phyloP scores from a whole-genome alignment of 2,888 invertebrate genomes.

The Tenthredo amoena region DNA sequence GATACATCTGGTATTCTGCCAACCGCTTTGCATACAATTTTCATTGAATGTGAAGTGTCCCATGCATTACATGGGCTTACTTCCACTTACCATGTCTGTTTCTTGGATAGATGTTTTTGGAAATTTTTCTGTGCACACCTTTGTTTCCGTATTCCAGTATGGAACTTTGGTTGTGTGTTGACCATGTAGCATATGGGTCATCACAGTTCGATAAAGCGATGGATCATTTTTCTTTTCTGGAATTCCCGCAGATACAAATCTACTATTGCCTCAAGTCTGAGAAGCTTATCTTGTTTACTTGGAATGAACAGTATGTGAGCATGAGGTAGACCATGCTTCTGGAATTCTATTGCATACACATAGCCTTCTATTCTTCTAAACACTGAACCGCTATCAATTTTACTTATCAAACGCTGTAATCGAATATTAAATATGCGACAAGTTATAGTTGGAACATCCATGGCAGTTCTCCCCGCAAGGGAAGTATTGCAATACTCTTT shows the following conservation, averaged over 20 bases:
- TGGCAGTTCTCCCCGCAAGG: neutral
- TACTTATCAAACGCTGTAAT: conserved; percentile 52
- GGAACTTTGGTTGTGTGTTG: conserved; percentile 51
- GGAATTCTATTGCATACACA: conserved; percentile 60
- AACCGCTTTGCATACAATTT: neutral
- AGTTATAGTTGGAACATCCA: conserved; percentile 5
- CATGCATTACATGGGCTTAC: conserved; percentile 58
- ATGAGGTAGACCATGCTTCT: conserved; percentile 57
- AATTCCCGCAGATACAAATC: conserved; percentile 37
- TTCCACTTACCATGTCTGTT: conserved; percentile 54
- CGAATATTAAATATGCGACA: conserved; percentile 58
- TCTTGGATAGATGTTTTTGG: conserved; percentile 58
- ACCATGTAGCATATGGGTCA: conserved; percentile 58
- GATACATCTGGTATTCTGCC: conserved; percentile 2
- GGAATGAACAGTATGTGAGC: conserved; percentile 52
- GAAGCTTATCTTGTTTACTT: conserved; percentile 50
- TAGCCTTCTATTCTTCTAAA: conserved; percentile 52
- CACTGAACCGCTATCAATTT: conserved; percentile 43
- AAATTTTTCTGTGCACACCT: conserved; percentile 59
- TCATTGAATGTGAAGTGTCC: conserved; percentile 1
- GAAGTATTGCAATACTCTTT: neutral
- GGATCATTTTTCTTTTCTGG: conserved; percentile 53
- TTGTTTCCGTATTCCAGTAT: conserved; percentile 37
- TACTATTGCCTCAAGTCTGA: conserved; percentile 46
- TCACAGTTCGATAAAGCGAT: conserved; percentile 56